Evolutionary conservation across 2,113 vertebrate species (phyloP).

Genomic region (Gambusia affinis): DNA sequence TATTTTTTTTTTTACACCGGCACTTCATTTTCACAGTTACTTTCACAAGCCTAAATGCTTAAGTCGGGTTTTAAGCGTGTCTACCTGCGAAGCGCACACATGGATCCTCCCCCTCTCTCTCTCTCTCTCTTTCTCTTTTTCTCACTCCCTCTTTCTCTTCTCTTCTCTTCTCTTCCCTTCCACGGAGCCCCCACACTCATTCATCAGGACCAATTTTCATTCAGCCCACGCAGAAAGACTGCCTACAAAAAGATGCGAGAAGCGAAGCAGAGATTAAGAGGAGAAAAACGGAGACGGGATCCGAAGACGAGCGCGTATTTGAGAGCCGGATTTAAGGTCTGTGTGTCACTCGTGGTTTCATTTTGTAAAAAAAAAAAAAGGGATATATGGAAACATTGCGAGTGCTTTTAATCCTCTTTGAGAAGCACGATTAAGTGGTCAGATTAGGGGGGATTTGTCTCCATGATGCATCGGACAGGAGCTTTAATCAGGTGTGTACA

Average conservation of each 20-base stretch:
- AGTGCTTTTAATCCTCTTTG: background rate
- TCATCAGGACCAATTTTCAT: conserved; percentile 34
- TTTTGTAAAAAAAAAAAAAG: background rate
- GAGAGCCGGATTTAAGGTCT: conserved; percentile 6
- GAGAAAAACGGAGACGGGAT: background rate
- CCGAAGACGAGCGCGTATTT: background rate
- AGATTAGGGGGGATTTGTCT: background rate
- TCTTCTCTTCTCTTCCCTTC: no score
- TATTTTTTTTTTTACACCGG: no score
- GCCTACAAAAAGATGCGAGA: conserved; percentile 1
- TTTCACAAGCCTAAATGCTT: no score
- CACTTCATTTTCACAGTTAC: no score
- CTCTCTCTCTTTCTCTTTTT: no score
- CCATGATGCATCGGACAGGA: background rate
- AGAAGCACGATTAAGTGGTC: background rate
- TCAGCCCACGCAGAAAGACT: conserved; percentile 34
- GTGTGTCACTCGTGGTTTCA: background rate
- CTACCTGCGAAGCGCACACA: no score
- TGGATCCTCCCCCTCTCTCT: no score
- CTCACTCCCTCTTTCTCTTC: no score
- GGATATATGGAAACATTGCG: background rate
- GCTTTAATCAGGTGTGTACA: background rate
- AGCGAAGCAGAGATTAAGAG: background rate
- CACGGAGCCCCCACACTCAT: background rate
- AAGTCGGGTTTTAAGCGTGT: no score